phyloP scores from a whole-genome alignment of 1,140 invertebrate genomes.

The Drosophila yakuba region DNA sequence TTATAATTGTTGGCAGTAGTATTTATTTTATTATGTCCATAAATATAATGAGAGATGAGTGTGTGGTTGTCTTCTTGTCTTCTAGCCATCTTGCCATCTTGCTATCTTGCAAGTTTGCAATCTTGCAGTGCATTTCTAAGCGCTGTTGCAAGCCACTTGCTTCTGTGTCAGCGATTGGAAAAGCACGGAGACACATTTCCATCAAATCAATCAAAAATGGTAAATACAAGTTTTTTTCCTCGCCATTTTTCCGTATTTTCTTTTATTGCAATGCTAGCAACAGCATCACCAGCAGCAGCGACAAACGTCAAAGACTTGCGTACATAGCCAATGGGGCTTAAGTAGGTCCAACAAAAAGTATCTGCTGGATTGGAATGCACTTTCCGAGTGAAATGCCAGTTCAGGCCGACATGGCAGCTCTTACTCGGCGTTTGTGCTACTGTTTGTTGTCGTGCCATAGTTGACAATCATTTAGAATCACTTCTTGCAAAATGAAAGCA shows the following conservation, averaged over 20 bases:
- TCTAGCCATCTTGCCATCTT: not conserved
- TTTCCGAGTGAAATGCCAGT: conserved; percentile 78
- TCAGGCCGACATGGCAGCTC: conserved; percentile 71
- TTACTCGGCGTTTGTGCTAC: conserved; percentile 27
- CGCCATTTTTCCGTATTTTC: conserved; percentile 41
- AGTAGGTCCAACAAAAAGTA: conserved; percentile 82
- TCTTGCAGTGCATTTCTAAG: conserved; percentile 41
- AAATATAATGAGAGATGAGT: conserved; percentile 80
- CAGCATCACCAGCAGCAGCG: conserved; percentile 14
- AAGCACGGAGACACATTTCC: conserved; percentile 76
- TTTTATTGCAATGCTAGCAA: conserved; percentile 54
- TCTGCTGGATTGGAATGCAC: conserved; percentile 77
- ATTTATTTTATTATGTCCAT: conserved; percentile 84
- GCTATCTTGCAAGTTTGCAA: not conserved
- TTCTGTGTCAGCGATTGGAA: conserved; percentile 57
- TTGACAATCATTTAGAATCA: conserved; percentile 83
- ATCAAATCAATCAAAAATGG: conserved; percentile 83
- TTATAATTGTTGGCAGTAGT: conserved; percentile 79
- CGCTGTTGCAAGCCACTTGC: conserved; percentile 18
- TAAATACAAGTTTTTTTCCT: conserved; percentile 77
- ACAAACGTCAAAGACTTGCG: conserved; percentile 65
- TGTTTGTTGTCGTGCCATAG: conserved; percentile 77
- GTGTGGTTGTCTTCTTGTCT: conserved; percentile 31
- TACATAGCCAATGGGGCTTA: conserved; percentile 58
- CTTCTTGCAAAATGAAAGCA: conserved; percentile 82